A percentile compares a stretch with the other conserved stretches of the same genome.
Evolutionary conservation across 1,140 invertebrate species (phyloP).

Genomic region (Arion vulgaris): DNA sequence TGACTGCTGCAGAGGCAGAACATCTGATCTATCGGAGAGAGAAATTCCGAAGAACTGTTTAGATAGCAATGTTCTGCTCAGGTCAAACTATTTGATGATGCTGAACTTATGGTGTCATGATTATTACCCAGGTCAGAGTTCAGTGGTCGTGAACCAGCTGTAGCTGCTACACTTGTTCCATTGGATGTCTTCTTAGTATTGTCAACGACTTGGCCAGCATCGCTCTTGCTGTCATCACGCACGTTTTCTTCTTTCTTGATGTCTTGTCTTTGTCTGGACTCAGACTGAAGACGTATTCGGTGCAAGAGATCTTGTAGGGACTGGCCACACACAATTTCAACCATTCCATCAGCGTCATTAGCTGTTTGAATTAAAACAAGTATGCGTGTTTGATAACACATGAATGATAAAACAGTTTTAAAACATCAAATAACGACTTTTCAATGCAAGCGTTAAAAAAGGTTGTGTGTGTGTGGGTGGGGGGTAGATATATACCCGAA

Average conservation of each 20-base stretch:
- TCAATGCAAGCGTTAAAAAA: background rate
- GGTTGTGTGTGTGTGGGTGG: too few species aligned
- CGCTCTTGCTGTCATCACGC: background rate
- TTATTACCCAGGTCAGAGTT: constrained; percentile 33
- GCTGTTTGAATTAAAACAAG: constrained; percentile 42
- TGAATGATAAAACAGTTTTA: too few species aligned
- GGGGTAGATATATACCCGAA: too few species aligned
- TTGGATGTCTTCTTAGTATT: constrained; percentile 12
- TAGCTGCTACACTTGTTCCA: constrained; percentile 4
- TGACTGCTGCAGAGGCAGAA: too few species aligned
- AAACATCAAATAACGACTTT: background rate
- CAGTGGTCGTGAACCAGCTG: background rate
- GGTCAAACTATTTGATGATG: too few species aligned
- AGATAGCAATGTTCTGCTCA: too few species aligned
- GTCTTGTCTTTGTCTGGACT: constrained; percentile 31
- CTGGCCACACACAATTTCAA: constrained; percentile 53
- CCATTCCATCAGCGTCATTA: constrained; percentile 49
- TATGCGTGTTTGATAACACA: too few species aligned
- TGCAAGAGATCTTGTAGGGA: constrained; percentile 40
- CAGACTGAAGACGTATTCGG: constrained; percentile 36
- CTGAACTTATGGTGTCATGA: too few species aligned
- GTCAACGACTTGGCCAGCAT: constrained; percentile 4
- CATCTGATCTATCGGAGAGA: too few species aligned
- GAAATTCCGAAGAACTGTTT: too few species aligned
- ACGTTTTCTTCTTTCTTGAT: background rate